phyloP scores from a whole-genome alignment of 2,888 invertebrate genomes.

The Volucella zonaria region DNA sequence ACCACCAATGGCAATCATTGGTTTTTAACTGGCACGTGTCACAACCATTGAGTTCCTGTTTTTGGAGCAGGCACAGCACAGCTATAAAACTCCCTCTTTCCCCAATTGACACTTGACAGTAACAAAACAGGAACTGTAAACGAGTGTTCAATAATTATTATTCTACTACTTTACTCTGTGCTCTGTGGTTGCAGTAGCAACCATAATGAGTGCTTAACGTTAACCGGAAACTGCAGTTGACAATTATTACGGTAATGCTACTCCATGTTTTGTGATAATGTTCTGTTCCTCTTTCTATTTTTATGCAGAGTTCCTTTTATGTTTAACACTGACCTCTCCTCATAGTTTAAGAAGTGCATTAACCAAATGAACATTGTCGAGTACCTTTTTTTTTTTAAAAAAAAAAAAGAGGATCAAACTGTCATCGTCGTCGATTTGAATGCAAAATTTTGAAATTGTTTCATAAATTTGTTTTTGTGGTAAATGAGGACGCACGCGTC shows the following conservation, averaged over 20 bases:
- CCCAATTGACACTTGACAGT: conserved; percentile 24
- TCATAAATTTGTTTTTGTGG: conserved; percentile 43
- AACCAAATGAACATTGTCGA: background rate
- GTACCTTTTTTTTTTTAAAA: background rate
- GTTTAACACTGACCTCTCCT: conserved; percentile 56
- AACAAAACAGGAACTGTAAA: conserved; percentile 66
- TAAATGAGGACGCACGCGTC: conserved; percentile 29
- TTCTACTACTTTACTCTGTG: conserved; percentile 43
- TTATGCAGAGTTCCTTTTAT: conserved; percentile 15
- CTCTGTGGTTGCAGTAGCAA: conserved; percentile 25
- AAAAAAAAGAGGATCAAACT: conserved; percentile 10
- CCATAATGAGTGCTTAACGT: conserved; percentile 60
- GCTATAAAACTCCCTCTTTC: conserved; percentile 65
- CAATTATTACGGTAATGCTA: conserved; percentile 63
- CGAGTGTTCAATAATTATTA: conserved; percentile 65
- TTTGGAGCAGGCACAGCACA: conserved; percentile 65
- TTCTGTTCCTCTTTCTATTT: background rate
- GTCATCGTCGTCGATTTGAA: background rate
- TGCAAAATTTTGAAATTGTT: conserved; percentile 33
- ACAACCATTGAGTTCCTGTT: conserved; percentile 67
- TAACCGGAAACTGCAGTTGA: conserved; percentile 70
- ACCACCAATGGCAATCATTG: background rate
- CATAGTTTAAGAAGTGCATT: conserved; percentile 18
- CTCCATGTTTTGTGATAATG: conserved; percentile 15
- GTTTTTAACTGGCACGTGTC: conserved; percentile 62